Evolutionary conservation across 2,888 invertebrate species (phyloP).

Genomic region (Nasonovia ribisnigri): DNA sequence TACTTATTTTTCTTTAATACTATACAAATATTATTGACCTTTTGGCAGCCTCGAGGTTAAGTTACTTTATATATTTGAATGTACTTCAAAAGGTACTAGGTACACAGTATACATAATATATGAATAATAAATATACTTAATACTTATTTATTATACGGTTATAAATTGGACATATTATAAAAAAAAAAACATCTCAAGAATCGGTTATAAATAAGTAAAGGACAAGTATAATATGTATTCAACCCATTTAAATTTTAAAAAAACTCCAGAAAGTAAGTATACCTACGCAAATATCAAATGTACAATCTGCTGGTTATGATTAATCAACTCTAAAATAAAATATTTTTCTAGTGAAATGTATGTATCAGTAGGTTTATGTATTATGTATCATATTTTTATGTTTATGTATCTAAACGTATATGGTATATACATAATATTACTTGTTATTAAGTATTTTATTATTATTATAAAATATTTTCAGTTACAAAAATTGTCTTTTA

Average conservation of each 20-base stretch:
- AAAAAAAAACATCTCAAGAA: neutral
- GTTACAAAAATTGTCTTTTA: neutral
- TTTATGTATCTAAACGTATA: too few species aligned
- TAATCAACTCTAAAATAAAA: too few species aligned
- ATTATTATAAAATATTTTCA: neutral
- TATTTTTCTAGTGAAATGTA: too few species aligned
- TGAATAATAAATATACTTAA: neutral
- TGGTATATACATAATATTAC: too few species aligned
- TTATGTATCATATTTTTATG: too few species aligned
- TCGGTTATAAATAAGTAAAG: neutral
- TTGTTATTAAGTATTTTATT: too few species aligned
- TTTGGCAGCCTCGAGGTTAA: neutral
- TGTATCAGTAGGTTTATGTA: too few species aligned
- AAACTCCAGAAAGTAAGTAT: too few species aligned
- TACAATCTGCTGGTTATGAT: too few species aligned
- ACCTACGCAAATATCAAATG: too few species aligned
- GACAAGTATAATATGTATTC: neutral
- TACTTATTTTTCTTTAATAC: neutral
- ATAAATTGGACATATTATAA: neutral
- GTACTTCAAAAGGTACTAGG: neutral
- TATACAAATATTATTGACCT: neutral
- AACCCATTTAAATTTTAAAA: neutral
- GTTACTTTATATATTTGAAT: neutral
- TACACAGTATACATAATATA: neutral
- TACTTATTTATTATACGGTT: neutral